These are phyloP conservation scores for Hanleya hanleyi DNA, from an alignment of 2,888 invertebrate genomes.

Conservation along the genomic window DNA sequence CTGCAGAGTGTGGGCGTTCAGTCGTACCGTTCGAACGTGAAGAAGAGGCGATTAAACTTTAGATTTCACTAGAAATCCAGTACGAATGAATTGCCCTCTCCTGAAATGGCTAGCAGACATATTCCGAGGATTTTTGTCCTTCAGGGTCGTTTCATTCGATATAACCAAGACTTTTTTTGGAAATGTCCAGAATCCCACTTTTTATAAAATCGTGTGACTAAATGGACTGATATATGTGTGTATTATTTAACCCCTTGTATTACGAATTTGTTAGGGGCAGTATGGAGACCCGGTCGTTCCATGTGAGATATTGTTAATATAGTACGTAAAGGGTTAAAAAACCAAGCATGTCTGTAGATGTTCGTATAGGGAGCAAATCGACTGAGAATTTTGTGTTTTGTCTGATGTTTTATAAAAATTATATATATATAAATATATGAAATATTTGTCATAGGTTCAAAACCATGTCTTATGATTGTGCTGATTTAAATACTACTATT, in stretches of 20 bases:
- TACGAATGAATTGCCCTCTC: too few relatives aligned
- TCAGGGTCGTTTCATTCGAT: neutral
- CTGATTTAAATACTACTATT: conserved; percentile 8
- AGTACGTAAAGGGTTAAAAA: neutral
- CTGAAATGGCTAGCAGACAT: neutral
- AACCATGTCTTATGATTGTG: conserved; percentile 2
- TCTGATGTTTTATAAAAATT: conserved; percentile 7
- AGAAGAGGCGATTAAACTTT: too few relatives aligned
- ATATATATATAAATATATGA: conserved; percentile 8
- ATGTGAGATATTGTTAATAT: neutral
- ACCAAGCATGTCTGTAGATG: neutral
- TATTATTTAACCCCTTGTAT: conserved; percentile 6
- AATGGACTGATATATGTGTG: neutral
- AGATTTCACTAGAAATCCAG: too few relatives aligned
- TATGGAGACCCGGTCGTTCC: neutral
- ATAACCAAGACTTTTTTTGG: conserved; percentile 9
- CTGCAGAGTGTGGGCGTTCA: too few relatives aligned
- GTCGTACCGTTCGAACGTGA: too few relatives aligned
- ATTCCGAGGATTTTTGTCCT: neutral
- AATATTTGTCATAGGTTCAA: conserved; percentile 4
- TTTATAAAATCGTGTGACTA: neutral
- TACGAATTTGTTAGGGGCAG: neutral
- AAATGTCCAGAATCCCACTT: neutral
- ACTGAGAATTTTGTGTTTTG: neutral
- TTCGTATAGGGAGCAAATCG: neutral